Conservation (phyloP, 1,140 invertebrate species). For the Brachionus paranguensis region DNA sequence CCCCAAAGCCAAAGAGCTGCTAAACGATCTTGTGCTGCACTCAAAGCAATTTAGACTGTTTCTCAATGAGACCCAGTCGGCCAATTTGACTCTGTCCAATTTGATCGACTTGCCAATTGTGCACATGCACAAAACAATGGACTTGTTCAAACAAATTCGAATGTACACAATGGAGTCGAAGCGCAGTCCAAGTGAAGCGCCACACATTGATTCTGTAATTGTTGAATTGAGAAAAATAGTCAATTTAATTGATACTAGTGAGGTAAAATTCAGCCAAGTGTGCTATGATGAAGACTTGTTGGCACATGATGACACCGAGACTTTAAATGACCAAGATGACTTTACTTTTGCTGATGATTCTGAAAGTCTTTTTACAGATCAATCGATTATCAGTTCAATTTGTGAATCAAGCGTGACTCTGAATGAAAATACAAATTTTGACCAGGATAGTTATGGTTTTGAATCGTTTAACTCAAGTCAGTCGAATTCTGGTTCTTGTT, state of each 20-base stretch:
- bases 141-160: conserved; percentile 25
- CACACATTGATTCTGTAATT: conserved; percentile 36
- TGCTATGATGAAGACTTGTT: neutral
- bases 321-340: neutral
- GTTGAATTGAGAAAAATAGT: conserved; percentile 31
- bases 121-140: conserved; percentile 37
- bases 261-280: neutral
- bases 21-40: neutral
- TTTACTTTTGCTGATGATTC: neutral
- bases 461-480: neutral
- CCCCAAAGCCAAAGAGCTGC: neutral
- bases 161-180: conserved; percentile 7
- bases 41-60: conserved; percentile 34
- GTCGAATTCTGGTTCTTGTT: neutral
- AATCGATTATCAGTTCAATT: neutral
- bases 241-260: neutral
- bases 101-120: conserved; percentile 27
- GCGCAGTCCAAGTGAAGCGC: conserved; percentile 12
- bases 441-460: neutral
- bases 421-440: neutral
- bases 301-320: neutral
- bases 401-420: neutral
- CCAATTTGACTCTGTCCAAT: neutral
- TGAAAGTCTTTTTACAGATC: neutral
- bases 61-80: neutral